A percentile compares a stretch with the other conserved stretches of the same genome.
These are phyloP conservation scores for Melieria omissa DNA, from an alignment of 2,888 invertebrate species.

Conservation along the genomic window DNA sequence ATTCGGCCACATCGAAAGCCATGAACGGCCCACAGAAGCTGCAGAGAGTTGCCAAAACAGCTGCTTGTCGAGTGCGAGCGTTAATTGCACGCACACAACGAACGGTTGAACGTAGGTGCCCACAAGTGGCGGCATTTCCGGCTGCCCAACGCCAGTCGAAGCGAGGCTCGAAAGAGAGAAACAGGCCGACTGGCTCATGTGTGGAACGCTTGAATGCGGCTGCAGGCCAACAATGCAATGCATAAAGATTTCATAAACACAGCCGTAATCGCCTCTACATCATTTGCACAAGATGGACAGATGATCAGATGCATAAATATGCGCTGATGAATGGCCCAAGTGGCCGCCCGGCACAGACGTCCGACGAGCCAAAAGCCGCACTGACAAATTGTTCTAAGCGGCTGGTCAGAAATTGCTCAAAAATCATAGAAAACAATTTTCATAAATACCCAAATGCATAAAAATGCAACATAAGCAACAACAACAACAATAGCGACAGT, in stretches of 20 bases:
- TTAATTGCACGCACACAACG: too few species aligned
- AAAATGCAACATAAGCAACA: background rate
- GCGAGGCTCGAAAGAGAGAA: background rate
- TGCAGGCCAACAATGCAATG: background rate
- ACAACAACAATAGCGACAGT: background rate
- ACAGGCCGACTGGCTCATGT: background rate
- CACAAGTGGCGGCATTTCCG: slow-evolving; percentile 27
- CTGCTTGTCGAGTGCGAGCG: too few species aligned
- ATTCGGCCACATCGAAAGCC: slow-evolving; percentile 16
- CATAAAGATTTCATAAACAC: slow-evolving; percentile 2
- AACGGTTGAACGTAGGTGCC: background rate
- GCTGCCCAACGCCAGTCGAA: background rate
- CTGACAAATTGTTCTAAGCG: too few species aligned
- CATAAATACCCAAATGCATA: slow-evolving; percentile 29
- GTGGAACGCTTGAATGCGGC: slow-evolving; percentile 37
- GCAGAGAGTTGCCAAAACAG: slow-evolving; percentile 9
- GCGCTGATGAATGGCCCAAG: background rate
- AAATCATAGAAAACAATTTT: slow-evolving; percentile 24
- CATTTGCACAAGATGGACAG: slow-evolving; percentile 33
- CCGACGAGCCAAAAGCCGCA: slow-evolving; percentile 21
- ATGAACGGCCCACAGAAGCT: slow-evolving; percentile 9
- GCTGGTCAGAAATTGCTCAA: too few species aligned
- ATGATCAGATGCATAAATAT: background rate
- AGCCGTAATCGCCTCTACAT: slow-evolving; percentile 52
- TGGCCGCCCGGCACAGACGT: slow-evolving; percentile 40